phyloP scores from a whole-genome alignment of 2,113 vertebrate genomes.

The Hydropotes inermis region DNA sequence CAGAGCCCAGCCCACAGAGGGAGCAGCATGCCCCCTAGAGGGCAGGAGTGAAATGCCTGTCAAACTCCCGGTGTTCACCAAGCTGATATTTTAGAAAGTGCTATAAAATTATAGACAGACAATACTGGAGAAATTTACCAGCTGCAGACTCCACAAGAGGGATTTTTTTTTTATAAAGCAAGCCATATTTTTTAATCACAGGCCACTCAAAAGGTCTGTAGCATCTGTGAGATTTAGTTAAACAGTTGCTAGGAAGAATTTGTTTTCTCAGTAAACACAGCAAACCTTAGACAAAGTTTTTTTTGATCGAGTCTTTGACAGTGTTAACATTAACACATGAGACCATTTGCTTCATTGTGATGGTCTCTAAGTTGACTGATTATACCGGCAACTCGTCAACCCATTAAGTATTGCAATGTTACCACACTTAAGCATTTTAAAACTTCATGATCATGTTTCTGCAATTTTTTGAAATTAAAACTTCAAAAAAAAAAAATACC shows the following conservation, averaged over 20 bases:
- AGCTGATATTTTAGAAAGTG: not conserved
- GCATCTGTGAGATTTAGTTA: constrained; percentile 80
- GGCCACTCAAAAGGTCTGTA: constrained; percentile 76
- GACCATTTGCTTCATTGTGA: constrained; percentile 51
- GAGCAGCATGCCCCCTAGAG: not conserved
- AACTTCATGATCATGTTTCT: not conserved
- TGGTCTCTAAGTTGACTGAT: constrained; percentile 51
- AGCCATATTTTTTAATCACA: constrained; percentile 83
- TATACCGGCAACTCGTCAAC: constrained; percentile 39
- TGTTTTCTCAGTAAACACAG: constrained; percentile 79
- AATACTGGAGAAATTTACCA: not conserved
- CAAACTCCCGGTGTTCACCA: not conserved
- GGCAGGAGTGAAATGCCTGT: too few species aligned
- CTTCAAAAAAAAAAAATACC: not conserved
- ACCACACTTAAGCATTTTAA: not conserved
- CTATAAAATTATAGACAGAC: not conserved
- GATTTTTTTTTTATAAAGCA: constrained; percentile 35
- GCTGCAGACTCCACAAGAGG: not conserved
- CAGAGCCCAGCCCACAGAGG: too few species aligned
- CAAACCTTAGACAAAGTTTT: constrained; percentile 66
- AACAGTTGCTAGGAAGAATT: constrained; percentile 83
- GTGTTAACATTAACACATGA: constrained; percentile 69
- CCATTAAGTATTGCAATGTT: not conserved
- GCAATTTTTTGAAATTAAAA: constrained; percentile 23
- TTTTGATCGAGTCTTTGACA: constrained; percentile 72